phyloP scores from a whole-genome alignment of 1,140 invertebrate species.

The Tetranychus urticae region DNA sequence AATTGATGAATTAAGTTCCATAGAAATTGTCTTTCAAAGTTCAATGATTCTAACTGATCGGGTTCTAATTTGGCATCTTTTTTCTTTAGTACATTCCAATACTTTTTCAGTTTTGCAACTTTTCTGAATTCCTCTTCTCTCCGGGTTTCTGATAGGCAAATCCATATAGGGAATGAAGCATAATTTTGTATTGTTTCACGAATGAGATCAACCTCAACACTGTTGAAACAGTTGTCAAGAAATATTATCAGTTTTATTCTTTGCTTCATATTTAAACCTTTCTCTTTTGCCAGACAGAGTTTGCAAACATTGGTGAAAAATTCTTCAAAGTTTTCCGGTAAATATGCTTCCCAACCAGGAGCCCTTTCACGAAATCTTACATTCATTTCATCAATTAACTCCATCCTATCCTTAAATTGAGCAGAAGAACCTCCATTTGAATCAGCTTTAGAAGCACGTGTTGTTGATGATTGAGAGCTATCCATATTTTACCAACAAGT shows the following conservation, averaged over 20 bases:
- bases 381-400: conserved; percentile 86
- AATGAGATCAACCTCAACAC: conserved; percentile 52
- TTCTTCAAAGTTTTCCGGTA: conserved; percentile 49
- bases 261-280: conserved; percentile 30
- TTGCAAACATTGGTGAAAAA: conserved; percentile 69
- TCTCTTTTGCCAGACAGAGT: conserved; percentile 34
- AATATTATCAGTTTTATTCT: conserved; percentile 70
- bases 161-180: conserved; percentile 82
- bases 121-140: conserved; percentile 60
- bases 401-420: no score
- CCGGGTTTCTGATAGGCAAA: conserved; percentile 53
- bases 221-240: conserved; percentile 87
- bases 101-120: conserved; percentile 70
- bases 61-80: conserved; percentile 41
- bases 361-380: conserved; percentile 93
- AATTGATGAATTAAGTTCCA: conserved; percentile 75
- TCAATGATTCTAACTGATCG: conserved; percentile 39
- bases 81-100: conserved; percentile 69
- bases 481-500: no score
- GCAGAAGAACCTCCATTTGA: no score
- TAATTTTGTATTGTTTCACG: conserved; percentile 71
- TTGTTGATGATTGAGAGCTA: no score
- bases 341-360: conserved; percentile 69
- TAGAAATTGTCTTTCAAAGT: conserved; percentile 71
- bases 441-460: no score